Conservation (phyloP, 2,113 vertebrate genomes). For the Nothocercus julius region DNA sequence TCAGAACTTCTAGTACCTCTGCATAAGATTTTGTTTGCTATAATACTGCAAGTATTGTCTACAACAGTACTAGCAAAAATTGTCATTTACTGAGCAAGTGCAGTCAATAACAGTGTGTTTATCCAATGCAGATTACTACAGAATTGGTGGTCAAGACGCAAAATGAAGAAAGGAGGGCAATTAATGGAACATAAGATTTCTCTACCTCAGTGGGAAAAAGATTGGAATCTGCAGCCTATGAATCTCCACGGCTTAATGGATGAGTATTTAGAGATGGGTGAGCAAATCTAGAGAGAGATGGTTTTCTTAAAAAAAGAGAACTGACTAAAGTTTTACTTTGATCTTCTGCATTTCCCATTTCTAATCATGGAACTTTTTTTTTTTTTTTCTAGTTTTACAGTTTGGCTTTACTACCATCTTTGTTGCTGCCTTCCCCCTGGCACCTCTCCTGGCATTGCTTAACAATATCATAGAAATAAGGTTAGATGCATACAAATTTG, state of each 20-base stretch:
- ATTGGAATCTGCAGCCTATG: constrained; percentile 99
- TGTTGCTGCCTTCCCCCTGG: constrained; percentile 95
- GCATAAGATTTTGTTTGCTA: background rate
- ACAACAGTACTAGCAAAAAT: background rate
- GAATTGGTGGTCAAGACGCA: constrained; percentile 97
- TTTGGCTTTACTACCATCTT: constrained; percentile 99
- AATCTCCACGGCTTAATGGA: constrained; percentile 96
- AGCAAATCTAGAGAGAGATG: constrained; percentile 14
- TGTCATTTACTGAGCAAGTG: background rate
- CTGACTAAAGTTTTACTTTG: background rate
- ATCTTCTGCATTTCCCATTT: background rate
- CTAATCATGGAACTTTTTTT: constrained; percentile 2
- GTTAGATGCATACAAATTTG: constrained; percentile 98
- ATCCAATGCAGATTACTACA: constrained; percentile 86
- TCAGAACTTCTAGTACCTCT: background rate
- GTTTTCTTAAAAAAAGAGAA: background rate
- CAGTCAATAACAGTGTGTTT: background rate
- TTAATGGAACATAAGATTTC: constrained; percentile 85
- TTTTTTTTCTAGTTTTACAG: constrained; percentile 87
- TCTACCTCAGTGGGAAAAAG: constrained; percentile 97
- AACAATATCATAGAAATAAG: constrained; percentile 99
- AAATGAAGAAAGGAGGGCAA: constrained; percentile 89
- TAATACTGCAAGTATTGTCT: too few species aligned
- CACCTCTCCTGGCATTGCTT: constrained; percentile 93
- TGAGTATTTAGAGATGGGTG: constrained; percentile 98